Percentiles rank a stretch among this genome's conserved stretches.
Evolutionary conservation across 2,888 invertebrate genomes (phyloP).

Genomic region (Tribolium freemani): DNA sequence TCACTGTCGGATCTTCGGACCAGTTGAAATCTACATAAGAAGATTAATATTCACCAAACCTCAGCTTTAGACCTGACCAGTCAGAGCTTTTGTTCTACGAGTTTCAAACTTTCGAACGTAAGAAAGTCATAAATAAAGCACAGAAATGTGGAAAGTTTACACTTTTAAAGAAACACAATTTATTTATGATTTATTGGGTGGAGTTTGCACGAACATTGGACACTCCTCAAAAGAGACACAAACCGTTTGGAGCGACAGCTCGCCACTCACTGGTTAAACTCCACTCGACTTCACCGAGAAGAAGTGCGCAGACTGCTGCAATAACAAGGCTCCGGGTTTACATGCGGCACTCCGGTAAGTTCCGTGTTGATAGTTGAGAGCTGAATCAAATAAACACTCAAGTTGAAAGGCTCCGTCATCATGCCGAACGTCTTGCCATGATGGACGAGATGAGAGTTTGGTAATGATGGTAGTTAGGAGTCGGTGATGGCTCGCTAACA

Average conservation of each 20-base stretch:
- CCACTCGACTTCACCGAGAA: conserved; percentile 1
- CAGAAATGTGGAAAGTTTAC: neutral
- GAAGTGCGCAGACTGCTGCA: conserved; percentile 13
- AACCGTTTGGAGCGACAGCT: conserved; percentile 19
- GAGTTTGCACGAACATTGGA: neutral
- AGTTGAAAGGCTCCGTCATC: neutral
- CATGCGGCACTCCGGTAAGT: conserved; percentile 2
- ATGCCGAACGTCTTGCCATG: conserved; percentile 1
- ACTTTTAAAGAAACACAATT: conserved; percentile 10
- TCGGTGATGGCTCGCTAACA: neutral
- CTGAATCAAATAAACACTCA: neutral
- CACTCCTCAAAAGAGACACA: neutral
- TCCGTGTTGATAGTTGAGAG: conserved; percentile 8
- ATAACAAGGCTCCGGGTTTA: conserved; percentile 20
- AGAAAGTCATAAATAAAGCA: conserved; percentile 12
- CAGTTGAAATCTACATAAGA: conserved; percentile 25
- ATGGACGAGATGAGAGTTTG: neutral
- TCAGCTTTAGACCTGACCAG: neutral
- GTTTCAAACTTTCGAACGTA: neutral
- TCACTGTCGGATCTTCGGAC: conserved; percentile 14
- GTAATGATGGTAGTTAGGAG: neutral
- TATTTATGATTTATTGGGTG: conserved; percentile 1
- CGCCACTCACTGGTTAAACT: conserved; percentile 24
- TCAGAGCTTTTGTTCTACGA: conserved; percentile 1
- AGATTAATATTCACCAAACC: conserved; percentile 16